These are phyloP conservation scores for Sylvilagus bachmani DNA, from an alignment of 2,113 vertebrate genomes.

Conservation along the genomic window DNA sequence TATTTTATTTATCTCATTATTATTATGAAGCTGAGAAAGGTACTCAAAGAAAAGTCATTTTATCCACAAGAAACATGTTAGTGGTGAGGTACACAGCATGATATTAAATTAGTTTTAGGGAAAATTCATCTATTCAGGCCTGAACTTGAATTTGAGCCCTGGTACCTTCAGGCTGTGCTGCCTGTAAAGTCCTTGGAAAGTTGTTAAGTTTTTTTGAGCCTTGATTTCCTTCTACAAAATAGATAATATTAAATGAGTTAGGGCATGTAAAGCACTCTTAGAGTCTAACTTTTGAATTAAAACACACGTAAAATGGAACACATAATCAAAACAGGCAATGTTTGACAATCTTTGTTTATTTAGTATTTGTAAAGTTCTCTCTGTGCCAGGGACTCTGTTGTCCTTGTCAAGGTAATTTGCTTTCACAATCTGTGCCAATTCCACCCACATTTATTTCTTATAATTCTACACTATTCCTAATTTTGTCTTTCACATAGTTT, in stretches of 20 bases:
- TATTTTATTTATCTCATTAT: neutral
- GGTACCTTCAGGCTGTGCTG: neutral
- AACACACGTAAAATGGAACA: neutral
- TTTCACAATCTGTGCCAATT: neutral
- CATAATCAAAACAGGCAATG: neutral
- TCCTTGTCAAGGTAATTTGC: neutral
- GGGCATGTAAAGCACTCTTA: neutral
- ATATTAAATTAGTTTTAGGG: neutral
- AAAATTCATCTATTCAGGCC: neutral
- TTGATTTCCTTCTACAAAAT: neutral
- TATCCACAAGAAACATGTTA: neutral
- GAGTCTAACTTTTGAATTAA: conserved; percentile 2
- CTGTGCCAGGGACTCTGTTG: neutral
- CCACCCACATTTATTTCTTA: neutral
- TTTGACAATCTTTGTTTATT: neutral
- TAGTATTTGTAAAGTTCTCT: conserved; percentile 1
- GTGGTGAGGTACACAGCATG: neutral
- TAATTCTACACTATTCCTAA: neutral
- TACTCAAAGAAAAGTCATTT: neutral
- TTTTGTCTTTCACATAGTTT: conserved; percentile 55
- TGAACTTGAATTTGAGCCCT: conserved; percentile 23
- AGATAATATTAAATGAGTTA: conserved; percentile 18
- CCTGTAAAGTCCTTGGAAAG: neutral
- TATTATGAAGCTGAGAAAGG: neutral
- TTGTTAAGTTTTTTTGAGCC: conserved; percentile 5